Conservation (phyloP, 2,888 invertebrate genomes). For the Myathropa florea region DNA sequence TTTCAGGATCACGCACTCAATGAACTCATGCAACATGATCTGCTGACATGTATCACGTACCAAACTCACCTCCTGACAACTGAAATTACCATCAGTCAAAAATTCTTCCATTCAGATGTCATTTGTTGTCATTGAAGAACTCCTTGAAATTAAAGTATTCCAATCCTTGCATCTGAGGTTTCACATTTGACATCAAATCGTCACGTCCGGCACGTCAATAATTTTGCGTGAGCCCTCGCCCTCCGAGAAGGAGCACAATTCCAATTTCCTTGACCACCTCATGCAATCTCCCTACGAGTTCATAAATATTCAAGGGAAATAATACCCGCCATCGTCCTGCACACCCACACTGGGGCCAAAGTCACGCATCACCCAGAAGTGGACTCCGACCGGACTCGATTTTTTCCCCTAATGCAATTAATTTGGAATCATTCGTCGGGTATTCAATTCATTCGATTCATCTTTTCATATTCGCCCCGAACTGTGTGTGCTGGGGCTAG, state of each 20-base stretch:
- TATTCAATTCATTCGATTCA: slow-evolving; percentile 42
- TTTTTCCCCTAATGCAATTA: slow-evolving; percentile 48
- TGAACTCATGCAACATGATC: too few species aligned
- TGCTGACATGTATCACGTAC: too few species aligned
- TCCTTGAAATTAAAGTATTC: neutral
- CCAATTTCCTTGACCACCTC: neutral
- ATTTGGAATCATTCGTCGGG: slow-evolving; percentile 48
- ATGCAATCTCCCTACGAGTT: neutral
- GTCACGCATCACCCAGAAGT: slow-evolving; percentile 40
- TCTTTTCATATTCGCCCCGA: slow-evolving; percentile 25
- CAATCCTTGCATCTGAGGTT: neutral
- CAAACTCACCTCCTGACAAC: too few species aligned
- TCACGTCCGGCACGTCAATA: neutral
- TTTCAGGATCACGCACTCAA: too few species aligned
- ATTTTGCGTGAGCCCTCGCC: neutral
- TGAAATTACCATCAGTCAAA: too few species aligned
- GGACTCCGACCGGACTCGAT: too few species aligned
- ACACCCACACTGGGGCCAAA: neutral
- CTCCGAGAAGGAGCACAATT: neutral
- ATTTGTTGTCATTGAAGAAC: neutral
- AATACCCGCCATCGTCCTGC: neutral
- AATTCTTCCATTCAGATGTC: neutral
- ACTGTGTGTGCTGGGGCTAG: neutral
- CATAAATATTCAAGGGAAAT: neutral
- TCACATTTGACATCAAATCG: neutral